Conservation (phyloP, 2,888 invertebrate species). For the Arge pagana region DNA sequence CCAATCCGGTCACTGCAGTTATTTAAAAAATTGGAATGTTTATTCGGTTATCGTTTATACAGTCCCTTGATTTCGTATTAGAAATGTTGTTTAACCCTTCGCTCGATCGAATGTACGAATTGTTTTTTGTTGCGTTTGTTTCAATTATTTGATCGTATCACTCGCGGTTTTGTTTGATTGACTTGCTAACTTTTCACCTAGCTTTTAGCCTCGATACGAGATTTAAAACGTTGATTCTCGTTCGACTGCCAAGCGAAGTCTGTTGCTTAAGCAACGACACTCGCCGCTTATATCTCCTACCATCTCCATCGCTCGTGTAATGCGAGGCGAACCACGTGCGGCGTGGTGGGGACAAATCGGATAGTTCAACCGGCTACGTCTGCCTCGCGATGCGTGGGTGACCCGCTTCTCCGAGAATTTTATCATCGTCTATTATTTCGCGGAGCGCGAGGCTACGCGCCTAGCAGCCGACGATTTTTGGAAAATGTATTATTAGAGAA, state of each 20-base stretch:
- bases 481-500: no score
- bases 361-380: slow-evolving; percentile 9
- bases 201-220: slow-evolving; percentile 20
- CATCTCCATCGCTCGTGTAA: slow-evolving; percentile 4
- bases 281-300: slow-evolving; percentile 37
- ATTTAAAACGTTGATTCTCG: slow-evolving; percentile 31
- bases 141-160: neutral
- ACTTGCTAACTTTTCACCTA: neutral
- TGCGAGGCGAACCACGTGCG: neutral
- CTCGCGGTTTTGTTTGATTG: neutral
- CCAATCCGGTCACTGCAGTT: neutral
- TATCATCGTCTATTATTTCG: no score
- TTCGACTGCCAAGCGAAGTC: slow-evolving; percentile 46
- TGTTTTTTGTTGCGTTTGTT: neutral
- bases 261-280: slow-evolving; percentile 41
- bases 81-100: neutral
- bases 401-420: neutral
- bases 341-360: neutral
- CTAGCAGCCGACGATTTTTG: no score
- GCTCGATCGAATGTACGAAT: neutral
- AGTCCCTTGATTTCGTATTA: neutral
- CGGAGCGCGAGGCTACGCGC: no score
- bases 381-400: slow-evolving; percentile 4
- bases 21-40: neutral
- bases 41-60: neutral